phyloP scores from a whole-genome alignment of 2,888 invertebrate species.

The Phrixothrix hirtus region DNA sequence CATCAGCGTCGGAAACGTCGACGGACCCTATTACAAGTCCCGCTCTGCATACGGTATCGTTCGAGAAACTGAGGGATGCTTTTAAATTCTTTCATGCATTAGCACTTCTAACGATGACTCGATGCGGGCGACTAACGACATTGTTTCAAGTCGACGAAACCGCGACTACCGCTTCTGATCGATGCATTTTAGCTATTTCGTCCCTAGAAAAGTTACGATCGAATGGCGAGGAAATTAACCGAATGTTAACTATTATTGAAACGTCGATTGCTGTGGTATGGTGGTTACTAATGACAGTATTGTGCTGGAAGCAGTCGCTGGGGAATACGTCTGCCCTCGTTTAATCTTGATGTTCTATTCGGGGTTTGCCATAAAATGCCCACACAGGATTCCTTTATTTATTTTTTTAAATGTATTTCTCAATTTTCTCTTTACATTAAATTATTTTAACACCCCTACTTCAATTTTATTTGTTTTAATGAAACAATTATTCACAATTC shows the following conservation, averaged over 20 bases:
- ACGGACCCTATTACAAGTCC: constrained; percentile 37
- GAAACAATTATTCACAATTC: no score
- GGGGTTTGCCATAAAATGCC: no score
- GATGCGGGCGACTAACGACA: constrained; percentile 51
- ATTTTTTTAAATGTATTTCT: no score
- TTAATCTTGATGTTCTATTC: constrained; percentile 13
- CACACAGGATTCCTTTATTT: constrained; percentile 2
- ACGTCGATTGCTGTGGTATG: constrained; percentile 38
- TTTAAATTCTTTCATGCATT: constrained; percentile 36
- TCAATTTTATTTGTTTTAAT: no score
- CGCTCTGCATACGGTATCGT: constrained; percentile 47
- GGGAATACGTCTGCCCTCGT: constrained; percentile 28
- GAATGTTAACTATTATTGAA: constrained; percentile 39
- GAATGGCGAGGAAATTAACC: constrained; percentile 39
- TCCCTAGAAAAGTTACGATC: constrained; percentile 30
- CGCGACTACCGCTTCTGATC: constrained; percentile 19
- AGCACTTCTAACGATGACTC: constrained; percentile 41
- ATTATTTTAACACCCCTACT: no score
- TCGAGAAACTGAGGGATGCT: constrained; percentile 30
- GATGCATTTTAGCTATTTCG: constrained; percentile 19
- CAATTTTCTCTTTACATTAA: no score
- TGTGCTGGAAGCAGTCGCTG: constrained; percentile 33
- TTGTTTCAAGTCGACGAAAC: constrained; percentile 39
- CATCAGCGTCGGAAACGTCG: constrained; percentile 26
- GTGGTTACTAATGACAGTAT: constrained; percentile 43